Conservation (phyloP, 2,888 invertebrate species). For the Cristatella mucedo region DNA sequence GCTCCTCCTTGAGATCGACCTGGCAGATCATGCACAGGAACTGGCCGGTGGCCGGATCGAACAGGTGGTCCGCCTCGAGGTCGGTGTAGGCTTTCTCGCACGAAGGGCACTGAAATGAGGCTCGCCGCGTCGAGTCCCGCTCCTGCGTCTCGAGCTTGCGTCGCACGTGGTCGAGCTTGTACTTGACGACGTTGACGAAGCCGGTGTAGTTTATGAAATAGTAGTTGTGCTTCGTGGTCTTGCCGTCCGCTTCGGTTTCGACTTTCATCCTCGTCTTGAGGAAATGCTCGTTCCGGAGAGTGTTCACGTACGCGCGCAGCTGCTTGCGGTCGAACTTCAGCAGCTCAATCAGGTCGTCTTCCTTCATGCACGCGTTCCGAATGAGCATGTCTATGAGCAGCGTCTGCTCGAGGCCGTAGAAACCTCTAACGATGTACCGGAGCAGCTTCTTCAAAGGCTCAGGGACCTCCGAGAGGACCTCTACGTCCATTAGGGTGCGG, state of each 20-base stretch:
- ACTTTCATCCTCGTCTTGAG: slow-evolving; percentile 55
- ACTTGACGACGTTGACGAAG: slow-evolving; percentile 92
- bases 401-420: slow-evolving; percentile 82
- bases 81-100: slow-evolving; percentile 89
- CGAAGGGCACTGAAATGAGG: slow-evolving; percentile 79
- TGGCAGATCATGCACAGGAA: slow-evolving; percentile 63
- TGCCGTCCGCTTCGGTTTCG: slow-evolving; percentile 85
- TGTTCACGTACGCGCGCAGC: slow-evolving; percentile 61
- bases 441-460: slow-evolving; percentile 74
- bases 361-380: slow-evolving; percentile 64
- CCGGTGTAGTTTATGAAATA: slow-evolving; percentile 90
- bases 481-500: too few relatives aligned
- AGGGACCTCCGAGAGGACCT: slow-evolving; percentile 65
- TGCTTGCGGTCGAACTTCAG: slow-evolving; percentile 80
- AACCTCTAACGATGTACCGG: slow-evolving; percentile 73
- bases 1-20: slow-evolving; percentile 79
- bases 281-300: slow-evolving; percentile 73
- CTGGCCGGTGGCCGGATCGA: slow-evolving; percentile 22
- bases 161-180: slow-evolving; percentile 86
- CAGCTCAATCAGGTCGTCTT: slow-evolving; percentile 55
- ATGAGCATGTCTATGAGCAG: slow-evolving; percentile 88
- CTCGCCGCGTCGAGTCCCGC: slow-evolving; percentile 77
- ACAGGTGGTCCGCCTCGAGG: slow-evolving; percentile 52
- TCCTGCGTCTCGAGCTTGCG: slow-evolving; percentile 89
- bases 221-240: slow-evolving; percentile 86